These are phyloP conservation scores for Ylistrum balloti DNA, from an alignment of 1,140 invertebrate genomes.

Conservation along the genomic window DNA sequence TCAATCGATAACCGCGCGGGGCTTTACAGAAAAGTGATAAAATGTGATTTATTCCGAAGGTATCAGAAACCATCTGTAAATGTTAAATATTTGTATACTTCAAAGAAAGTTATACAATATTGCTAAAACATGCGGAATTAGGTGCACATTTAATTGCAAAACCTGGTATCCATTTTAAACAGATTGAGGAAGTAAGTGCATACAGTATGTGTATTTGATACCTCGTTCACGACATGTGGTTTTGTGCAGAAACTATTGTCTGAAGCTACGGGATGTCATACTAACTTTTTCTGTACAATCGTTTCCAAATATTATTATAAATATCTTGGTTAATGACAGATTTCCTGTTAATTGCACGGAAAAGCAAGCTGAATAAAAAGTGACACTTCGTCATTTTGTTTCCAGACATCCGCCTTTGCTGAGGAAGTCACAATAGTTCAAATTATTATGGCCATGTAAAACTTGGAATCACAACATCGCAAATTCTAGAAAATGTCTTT, in stretches of 20 bases:
- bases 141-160: neutral
- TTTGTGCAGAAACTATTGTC: neutral
- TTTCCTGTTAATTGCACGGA: slow-evolving; percentile 24
- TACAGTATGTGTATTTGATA: neutral
- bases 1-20: too few species aligned
- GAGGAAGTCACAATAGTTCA: neutral
- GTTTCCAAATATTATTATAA: neutral
- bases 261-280: neutral
- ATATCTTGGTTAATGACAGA: neutral
- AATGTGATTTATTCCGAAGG: too few species aligned
- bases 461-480: neutral
- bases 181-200: neutral
- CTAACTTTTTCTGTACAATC: neutral
- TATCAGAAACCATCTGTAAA: too few species aligned
- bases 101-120: neutral
- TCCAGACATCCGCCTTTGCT: neutral
- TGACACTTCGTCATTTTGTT: neutral
- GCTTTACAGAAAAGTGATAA: too few species aligned
- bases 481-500: neutral
- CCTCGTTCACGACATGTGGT: neutral
- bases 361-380: neutral
- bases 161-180: neutral
- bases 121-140: neutral
- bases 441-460: neutral
- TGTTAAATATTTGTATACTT: too few species aligned